Percentiles rank a stretch among this genome's conserved stretches.
These are phyloP conservation scores for Pomacea canaliculata DNA, from an alignment of 2,888 invertebrate species.

Conservation along the genomic window DNA sequence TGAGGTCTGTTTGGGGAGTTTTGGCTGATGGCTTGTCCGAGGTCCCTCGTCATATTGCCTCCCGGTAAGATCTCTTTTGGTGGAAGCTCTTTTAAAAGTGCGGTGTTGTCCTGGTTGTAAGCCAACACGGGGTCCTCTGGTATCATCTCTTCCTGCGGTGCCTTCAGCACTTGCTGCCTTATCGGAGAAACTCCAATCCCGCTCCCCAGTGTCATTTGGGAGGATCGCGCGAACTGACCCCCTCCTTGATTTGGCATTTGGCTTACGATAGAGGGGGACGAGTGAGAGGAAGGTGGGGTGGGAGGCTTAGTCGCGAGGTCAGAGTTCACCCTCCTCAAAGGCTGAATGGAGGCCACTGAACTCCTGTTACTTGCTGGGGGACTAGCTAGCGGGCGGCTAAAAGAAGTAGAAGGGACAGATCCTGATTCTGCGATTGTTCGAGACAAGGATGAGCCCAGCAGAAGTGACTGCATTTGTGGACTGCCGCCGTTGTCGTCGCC, in stretches of 20 bases:
- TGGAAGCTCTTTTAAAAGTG: conserved; percentile 38
- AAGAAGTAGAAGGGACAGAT: background rate
- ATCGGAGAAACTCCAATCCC: conserved; percentile 36
- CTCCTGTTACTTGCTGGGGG: conserved; percentile 8
- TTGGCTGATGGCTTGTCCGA: conserved; percentile 42
- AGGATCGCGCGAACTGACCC: conserved; percentile 35
- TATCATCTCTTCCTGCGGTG: conserved; percentile 32
- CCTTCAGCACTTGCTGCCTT: conserved; percentile 33
- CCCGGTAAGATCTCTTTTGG: conserved; percentile 45
- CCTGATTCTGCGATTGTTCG: background rate
- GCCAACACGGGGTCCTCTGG: conserved; percentile 29
- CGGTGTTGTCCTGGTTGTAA: conserved; percentile 22
- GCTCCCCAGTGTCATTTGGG: conserved; percentile 49
- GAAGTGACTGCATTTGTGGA: conserved; percentile 8
- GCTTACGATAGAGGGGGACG: conserved; percentile 36
- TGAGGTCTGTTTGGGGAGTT: conserved; percentile 27
- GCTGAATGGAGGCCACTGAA: conserved; percentile 25
- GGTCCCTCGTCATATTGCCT: conserved; percentile 45
- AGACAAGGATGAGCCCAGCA: background rate
- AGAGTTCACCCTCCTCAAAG: conserved; percentile 31
- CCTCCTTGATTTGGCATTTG: conserved; percentile 23
- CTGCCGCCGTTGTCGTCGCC: conserved; percentile 22
- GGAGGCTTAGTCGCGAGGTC: conserved; percentile 37
- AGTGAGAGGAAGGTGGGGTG: conserved; percentile 26
- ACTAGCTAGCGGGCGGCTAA: conserved; percentile 11